These are phyloP conservation scores for Sinelater perroti DNA, from an alignment of 2,888 invertebrate genomes.

Conservation along the genomic window DNA sequence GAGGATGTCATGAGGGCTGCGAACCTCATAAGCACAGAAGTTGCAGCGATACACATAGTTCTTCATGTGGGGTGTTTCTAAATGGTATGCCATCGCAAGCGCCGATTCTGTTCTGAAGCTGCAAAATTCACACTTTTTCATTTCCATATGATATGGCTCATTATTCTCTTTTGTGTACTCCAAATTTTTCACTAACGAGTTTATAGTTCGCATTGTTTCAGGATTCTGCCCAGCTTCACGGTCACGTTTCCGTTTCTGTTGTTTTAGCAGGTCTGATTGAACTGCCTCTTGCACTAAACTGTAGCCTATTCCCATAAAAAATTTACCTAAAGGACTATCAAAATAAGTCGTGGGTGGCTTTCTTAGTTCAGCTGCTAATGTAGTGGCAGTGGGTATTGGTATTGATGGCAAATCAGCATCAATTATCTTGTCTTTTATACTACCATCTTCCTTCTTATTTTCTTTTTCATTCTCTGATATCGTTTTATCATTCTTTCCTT, in stretches of 20 bases:
- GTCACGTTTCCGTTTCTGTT: slow-evolving; percentile 85
- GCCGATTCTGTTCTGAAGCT: slow-evolving; percentile 89
- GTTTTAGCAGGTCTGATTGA: slow-evolving; percentile 88
- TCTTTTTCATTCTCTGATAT: slow-evolving; percentile 67
- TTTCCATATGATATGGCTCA: slow-evolving; percentile 76
- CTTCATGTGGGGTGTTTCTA: slow-evolving; percentile 91
- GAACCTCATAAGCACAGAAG: slow-evolving; percentile 81
- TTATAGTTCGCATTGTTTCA: slow-evolving; percentile 79
- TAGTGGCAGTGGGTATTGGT: slow-evolving; percentile 53
- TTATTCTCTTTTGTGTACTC: slow-evolving; percentile 88
- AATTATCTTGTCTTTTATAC: slow-evolving; percentile 49
- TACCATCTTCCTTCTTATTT: slow-evolving; percentile 48
- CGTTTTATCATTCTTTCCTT: slow-evolving; percentile 55
- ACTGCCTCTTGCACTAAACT: slow-evolving; percentile 93
- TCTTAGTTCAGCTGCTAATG: slow-evolving; percentile 52
- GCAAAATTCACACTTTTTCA: slow-evolving; percentile 88
- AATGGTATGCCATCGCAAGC: slow-evolving; percentile 84
- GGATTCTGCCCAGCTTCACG: slow-evolving; percentile 73
- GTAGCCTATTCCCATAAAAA: slow-evolving; percentile 90
- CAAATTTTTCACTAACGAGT: slow-evolving; percentile 83
- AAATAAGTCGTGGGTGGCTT: slow-evolving; percentile 70
- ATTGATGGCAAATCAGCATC: slow-evolving; percentile 36
- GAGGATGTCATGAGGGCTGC: slow-evolving; percentile 86
- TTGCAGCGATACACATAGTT: slow-evolving; percentile 79
- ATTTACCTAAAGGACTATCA: slow-evolving; percentile 86